Conservation (phyloP, 2,797 vertebrate genomes). For the Argentina silus region DNA sequence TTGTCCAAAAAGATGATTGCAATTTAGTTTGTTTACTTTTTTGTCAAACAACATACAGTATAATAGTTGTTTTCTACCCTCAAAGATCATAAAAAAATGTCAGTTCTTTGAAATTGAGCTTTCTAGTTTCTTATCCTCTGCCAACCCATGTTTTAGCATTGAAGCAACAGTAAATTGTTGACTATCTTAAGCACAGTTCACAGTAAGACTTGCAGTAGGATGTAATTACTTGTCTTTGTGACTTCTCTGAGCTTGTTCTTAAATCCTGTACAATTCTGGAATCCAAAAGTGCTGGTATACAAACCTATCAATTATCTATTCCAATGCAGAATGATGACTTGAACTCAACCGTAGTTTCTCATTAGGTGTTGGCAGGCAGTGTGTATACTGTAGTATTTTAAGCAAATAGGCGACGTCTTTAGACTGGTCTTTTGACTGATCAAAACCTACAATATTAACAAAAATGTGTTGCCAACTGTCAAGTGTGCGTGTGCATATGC, state of each 20-base stretch:
- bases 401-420: neutral
- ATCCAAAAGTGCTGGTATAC: slow-evolving; percentile 55
- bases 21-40: neutral
- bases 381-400: slow-evolving; percentile 8
- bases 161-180: slow-evolving; percentile 12
- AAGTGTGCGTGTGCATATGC: neutral
- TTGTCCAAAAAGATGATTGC: neutral
- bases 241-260: slow-evolving; percentile 34
- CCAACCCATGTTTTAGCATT: slow-evolving; percentile 17
- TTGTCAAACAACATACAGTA: slow-evolving; percentile 4
- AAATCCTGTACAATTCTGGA: slow-evolving; percentile 35
- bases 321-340: slow-evolving; percentile 24
- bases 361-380: slow-evolving; percentile 33
- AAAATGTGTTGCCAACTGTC: neutral
- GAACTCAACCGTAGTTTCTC: slow-evolving; percentile 43
- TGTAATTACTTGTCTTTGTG: slow-evolving; percentile 44
- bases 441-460: neutral
- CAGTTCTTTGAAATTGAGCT: slow-evolving; percentile 15
- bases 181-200: slow-evolving; percentile 37
- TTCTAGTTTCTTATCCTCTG: slow-evolving; percentile 38
- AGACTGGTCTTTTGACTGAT: neutral
- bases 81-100: neutral
- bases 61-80: neutral
- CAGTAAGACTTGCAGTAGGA: slow-evolving; percentile 3
- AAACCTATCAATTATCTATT: slow-evolving; percentile 57